A percentile compares a stretch with the other conserved stretches of the same genome.
These are phyloP conservation scores for Drosophila repletoides DNA, from an alignment of 1,140 invertebrate genomes.

Conservation along the genomic window DNA sequence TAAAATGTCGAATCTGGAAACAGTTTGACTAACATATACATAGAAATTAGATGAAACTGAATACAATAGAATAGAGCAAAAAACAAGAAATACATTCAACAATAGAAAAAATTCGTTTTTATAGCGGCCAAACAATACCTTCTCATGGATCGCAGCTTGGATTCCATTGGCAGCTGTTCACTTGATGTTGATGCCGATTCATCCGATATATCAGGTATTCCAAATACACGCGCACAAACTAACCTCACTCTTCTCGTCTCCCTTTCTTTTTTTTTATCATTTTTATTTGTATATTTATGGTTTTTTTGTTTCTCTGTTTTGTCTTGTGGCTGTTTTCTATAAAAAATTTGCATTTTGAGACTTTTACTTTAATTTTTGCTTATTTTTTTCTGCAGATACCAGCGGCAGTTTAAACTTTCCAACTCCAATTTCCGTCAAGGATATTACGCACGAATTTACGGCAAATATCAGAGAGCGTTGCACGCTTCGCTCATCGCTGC, in stretches of 20 bases:
- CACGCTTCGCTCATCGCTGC: conserved; percentile 51
- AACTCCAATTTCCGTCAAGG: conserved; percentile 85
- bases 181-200: conserved; percentile 90
- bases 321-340: too few species aligned
- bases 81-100: conserved; percentile 14
- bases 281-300: not conserved
- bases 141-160: conserved; percentile 87
- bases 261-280: conserved; percentile 4
- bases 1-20: not conserved
- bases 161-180: conserved; percentile 91
- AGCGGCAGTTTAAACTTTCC: conserved; percentile 84
- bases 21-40: not conserved
- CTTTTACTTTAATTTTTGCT: not conserved
- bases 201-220: conserved; percentile 90
- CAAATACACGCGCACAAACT: conserved; percentile 9
- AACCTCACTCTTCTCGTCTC: conserved; percentile 33
- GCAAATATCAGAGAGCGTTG: conserved; percentile 83
- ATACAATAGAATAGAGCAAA: conserved; percentile 16
- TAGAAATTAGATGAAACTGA: not conserved
- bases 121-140: conserved; percentile 31
- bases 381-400: conserved; percentile 64
- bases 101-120: conserved; percentile 8
- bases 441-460: conserved; percentile 84
- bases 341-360: conserved; percentile 14
- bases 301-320: not conserved